Base-by-base conservation (phyloP, 2,888 invertebrate species). In the Biston betularia region DNA sequence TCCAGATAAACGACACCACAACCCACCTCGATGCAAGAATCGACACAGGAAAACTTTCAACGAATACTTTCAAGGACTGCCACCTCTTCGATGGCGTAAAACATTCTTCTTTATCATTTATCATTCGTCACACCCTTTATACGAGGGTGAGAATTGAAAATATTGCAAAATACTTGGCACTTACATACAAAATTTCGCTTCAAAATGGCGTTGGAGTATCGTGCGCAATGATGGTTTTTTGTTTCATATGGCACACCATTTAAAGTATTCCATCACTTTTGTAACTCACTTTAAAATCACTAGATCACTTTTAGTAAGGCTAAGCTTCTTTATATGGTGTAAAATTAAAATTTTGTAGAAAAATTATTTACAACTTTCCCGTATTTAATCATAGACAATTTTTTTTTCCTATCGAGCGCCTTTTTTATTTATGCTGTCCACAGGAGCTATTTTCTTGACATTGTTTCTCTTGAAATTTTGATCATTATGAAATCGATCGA, bases 181-280 rank as follows among this genome's bases (percentile, higher is more conserved):
- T 94, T 94, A 94, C 94, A 93, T 90, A 93, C 89, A 93, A 94
- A 93, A 92, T 92, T 94, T 94, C 92, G 94, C 94, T 93, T 94
- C 94, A 94, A 94, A 94, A 94, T 94, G 94, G 94, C 94, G 94
- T 93, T 93, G 89, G 84, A 85, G 88, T 92, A 92, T 92, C 94
- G 93, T 94, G 94, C 93, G 94, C 91, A 92, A 91, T 90, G 92
- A 92, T 91, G 90, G 93, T 90, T 93, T 93, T 93, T 93, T 91
- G 92, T 92, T 92, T 92, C 88, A 88, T 88, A 88, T 80, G 86
- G 87, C 86, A 89, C 90, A 85, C 84, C 79, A 80, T 85, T 81
- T 85, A 85, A 74, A 80, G 80, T 82, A 84, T 88, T 77, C 77
- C 88, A 89, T 90, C 84, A 88, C 90, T 85, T 81, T 84, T 73